These are phyloP conservation scores for Potorous gilbertii DNA, from an alignment of 2,797 vertebrate genomes.

Conservation along the genomic window DNA sequence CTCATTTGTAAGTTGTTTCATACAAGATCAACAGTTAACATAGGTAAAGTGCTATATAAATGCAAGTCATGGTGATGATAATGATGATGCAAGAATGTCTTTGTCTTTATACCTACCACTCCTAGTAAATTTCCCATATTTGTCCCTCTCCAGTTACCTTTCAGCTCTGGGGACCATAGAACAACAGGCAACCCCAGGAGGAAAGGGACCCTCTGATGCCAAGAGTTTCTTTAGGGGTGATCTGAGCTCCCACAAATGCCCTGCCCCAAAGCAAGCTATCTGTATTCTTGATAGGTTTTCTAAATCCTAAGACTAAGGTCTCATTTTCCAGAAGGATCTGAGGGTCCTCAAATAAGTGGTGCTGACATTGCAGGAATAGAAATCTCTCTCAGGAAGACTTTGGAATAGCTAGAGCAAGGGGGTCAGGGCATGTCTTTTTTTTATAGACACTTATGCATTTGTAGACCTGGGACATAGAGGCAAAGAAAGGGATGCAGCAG, in stretches of 20 bases:
- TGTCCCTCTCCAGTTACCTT: not conserved
- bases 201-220: not conserved
- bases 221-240: not conserved
- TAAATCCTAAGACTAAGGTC: not conserved
- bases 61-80: not conserved
- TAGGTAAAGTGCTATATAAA: not conserved
- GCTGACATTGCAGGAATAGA: not conserved
- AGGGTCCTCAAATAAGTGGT: not conserved
- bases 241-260: not conserved
- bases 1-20: not conserved
- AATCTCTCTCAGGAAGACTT: not conserved
- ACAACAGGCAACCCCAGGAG: not conserved
- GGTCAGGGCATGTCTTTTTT: not conserved
- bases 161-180: not conserved
- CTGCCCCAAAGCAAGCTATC: not conserved
- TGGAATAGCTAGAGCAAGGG: not conserved
- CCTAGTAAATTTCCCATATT: not conserved
- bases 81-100: conserved; percentile 4
- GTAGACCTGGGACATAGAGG: not conserved
- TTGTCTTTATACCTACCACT: not conserved
- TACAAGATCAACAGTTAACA: not conserved
- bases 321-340: not conserved
- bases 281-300: not conserved
- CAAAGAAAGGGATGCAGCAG: not conserved
- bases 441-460: not conserved